phyloP scores from a whole-genome alignment of 2,888 invertebrate species.

The Synanthedon vespiformis region DNA sequence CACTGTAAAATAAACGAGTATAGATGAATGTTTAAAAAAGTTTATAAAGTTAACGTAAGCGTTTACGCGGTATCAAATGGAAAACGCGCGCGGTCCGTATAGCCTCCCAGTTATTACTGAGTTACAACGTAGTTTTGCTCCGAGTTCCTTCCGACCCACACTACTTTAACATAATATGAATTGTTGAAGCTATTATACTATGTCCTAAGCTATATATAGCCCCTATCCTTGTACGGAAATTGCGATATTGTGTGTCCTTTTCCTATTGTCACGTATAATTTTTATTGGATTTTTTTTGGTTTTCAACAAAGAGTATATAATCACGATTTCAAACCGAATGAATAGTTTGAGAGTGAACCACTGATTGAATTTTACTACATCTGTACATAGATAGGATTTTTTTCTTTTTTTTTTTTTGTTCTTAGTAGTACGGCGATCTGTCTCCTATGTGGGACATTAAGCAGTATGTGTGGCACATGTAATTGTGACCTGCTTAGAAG shows the following conservation, averaged over 20 bases:
- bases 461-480: too few species aligned
- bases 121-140: constrained; percentile 24
- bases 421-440: too few species aligned
- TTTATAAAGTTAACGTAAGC: constrained; percentile 49
- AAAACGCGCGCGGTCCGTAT: constrained; percentile 48
- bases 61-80: constrained; percentile 39
- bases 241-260: constrained; percentile 11
- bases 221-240: constrained; percentile 25
- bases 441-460: too few species aligned
- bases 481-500: too few species aligned
- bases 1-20: background rate
- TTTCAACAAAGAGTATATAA: too few species aligned
- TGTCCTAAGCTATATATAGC: background rate
- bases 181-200: background rate
- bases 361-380: too few species aligned
- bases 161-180: too few species aligned
- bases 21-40: constrained; percentile 22
- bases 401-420: too few species aligned
- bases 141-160: constrained; percentile 21
- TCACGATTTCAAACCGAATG: too few species aligned
- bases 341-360: too few species aligned
- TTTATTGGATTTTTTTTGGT: too few species aligned
- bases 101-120: constrained; percentile 50
- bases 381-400: too few species aligned
- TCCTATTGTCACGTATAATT: background rate